These are phyloP conservation scores for Stenichneumon culpator DNA, from an alignment of 2,888 invertebrate genomes.

Conservation along the genomic window DNA sequence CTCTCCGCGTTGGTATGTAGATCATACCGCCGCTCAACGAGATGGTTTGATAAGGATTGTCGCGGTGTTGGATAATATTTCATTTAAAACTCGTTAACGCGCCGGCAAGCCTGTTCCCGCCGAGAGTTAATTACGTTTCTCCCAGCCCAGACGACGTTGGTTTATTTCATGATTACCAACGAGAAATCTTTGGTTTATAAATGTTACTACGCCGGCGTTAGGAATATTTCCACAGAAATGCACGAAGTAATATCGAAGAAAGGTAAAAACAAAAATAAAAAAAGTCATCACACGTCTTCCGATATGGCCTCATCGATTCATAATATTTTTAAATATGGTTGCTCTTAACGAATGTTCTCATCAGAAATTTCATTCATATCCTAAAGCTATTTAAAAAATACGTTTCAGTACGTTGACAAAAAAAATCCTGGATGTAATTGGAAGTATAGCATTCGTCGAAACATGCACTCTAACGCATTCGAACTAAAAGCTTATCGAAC, in stretches of 20 bases:
- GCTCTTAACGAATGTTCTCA: neutral
- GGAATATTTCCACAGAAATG: neutral
- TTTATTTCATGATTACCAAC: constrained; percentile 41
- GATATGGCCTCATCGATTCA: too few relatives aligned
- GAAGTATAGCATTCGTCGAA: too few relatives aligned
- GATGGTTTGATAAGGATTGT: constrained; percentile 51
- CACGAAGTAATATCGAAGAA: neutral
- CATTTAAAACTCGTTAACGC: constrained; percentile 56
- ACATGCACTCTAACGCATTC: too few relatives aligned
- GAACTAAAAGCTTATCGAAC: too few relatives aligned
- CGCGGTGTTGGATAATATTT: constrained; percentile 52
- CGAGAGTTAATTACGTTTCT: constrained; percentile 46
- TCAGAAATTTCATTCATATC: too few relatives aligned
- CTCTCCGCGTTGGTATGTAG: constrained; percentile 8
- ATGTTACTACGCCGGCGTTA: constrained; percentile 17
- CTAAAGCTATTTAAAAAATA: too few relatives aligned
- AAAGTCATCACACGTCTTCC: neutral
- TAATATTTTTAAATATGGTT: neutral
- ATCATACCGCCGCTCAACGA: constrained; percentile 25
- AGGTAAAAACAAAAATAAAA: neutral
- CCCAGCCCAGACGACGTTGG: constrained; percentile 28
- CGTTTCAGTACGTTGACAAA: too few relatives aligned
- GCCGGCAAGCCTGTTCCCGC: constrained; percentile 33
- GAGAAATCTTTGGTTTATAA: constrained; percentile 38
- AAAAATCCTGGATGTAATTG: too few relatives aligned